These are phyloP conservation scores for Hesperia comma DNA, from an alignment of 2,888 invertebrate species.

Conservation along the genomic window DNA sequence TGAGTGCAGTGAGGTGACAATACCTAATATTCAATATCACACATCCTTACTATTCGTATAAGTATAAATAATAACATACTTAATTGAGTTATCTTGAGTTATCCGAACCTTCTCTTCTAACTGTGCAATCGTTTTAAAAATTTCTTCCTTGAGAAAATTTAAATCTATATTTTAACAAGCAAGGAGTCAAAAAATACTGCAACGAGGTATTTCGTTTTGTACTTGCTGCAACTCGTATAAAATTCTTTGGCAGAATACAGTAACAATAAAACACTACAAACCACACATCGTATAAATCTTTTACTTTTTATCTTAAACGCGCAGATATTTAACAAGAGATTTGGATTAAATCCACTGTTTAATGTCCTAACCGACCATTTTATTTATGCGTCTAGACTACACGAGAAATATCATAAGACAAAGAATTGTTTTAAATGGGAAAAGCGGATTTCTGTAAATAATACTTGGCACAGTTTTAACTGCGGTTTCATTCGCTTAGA, in stretches of 20 bases:
- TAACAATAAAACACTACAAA: conserved; percentile 9
- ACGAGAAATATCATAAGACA: conserved; percentile 29
- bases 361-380: conserved; percentile 36
- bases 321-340: conserved; percentile 27
- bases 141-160: too few relatives aligned
- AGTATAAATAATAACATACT: too few relatives aligned
- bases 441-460: conserved; percentile 24
- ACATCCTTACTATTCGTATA: too few relatives aligned
- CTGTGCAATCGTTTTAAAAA: too few relatives aligned
- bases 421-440: conserved; percentile 19
- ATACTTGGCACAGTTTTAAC: conserved; percentile 30
- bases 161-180: too few relatives aligned
- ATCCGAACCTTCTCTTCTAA: too few relatives aligned
- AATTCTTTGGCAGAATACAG: conserved; percentile 9
- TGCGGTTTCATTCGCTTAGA: conserved; percentile 33
- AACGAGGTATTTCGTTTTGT: background rate
- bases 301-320: conserved; percentile 21
- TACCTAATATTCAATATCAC: too few relatives aligned
- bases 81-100: too few relatives aligned
- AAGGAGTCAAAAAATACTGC: too few relatives aligned
- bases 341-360: conserved; percentile 28
- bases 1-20: too few relatives aligned
- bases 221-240: background rate
- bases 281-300: conserved; percentile 21
- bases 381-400: conserved; percentile 48